These are phyloP conservation scores for Drosophila nebulosa DNA, from an alignment of 1,140 invertebrate species.

Conservation along the genomic window DNA sequence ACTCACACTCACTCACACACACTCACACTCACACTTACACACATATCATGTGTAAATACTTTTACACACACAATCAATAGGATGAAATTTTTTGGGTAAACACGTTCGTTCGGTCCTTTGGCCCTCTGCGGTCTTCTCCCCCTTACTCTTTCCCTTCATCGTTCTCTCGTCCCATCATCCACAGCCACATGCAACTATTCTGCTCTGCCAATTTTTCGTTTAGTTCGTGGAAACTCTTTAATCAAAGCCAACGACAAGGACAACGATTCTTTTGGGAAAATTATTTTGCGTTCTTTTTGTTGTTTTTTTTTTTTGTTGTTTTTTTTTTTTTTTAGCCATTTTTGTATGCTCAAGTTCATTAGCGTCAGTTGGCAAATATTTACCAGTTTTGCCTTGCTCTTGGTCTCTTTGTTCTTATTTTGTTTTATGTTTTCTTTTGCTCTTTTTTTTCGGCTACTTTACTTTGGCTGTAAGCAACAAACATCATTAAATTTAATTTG, in stretches of 20 bases:
- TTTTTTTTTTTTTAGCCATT: constrained; percentile 35
- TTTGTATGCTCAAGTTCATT: constrained; percentile 74
- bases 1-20: background rate
- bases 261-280: constrained; percentile 9
- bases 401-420: constrained; percentile 16
- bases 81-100: constrained; percentile 60
- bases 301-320: constrained; percentile 29
- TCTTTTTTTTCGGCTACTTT: constrained; percentile 21
- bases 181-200: background rate
- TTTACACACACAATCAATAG: constrained; percentile 58
- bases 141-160: background rate
- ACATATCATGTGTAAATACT: constrained; percentile 25
- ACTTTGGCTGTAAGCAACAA: constrained; percentile 54
- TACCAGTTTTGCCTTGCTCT: constrained; percentile 41
- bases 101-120: constrained; percentile 35
- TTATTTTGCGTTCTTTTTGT: constrained; percentile 19
- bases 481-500: constrained; percentile 77
- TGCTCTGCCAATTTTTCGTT: constrained; percentile 47
- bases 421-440: background rate
- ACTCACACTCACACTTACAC: constrained; percentile 21
- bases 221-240: constrained; percentile 52
- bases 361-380: constrained; percentile 74
- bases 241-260: constrained; percentile 47
- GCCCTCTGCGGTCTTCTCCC: background rate
- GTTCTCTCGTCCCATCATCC: background rate